Conservation (phyloP, 2,797 vertebrate genomes). For the Acropternis orthonyx region DNA sequence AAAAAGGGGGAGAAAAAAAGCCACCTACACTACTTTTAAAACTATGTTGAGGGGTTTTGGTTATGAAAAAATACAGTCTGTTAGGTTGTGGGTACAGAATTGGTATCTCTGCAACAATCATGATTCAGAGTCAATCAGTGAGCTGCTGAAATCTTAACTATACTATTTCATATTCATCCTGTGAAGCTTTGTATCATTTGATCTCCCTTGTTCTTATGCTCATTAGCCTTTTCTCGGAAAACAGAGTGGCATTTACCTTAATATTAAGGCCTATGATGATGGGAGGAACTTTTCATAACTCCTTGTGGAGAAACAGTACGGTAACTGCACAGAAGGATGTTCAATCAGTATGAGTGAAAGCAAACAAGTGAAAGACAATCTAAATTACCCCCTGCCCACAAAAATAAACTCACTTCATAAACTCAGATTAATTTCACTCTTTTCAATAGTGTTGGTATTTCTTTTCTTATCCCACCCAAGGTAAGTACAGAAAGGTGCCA, state of each 20-base stretch:
- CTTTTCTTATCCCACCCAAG: not conserved
- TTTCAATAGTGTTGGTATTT: not conserved
- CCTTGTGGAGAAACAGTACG: not conserved
- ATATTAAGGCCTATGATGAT: not conserved
- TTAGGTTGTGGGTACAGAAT: not conserved
- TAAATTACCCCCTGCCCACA: not conserved
- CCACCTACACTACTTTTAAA: not conserved
- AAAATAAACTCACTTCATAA: not conserved
- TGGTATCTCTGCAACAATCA: not conserved
- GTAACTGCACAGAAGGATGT: not conserved
- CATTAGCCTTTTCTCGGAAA: not conserved
- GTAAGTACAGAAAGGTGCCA: not conserved
- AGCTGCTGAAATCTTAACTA: not conserved
- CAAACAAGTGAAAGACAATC: not conserved
- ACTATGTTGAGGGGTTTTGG: accelerated
- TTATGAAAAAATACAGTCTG: not conserved
- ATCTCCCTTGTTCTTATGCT: not conserved
- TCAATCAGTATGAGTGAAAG: not conserved
- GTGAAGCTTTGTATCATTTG: not conserved
- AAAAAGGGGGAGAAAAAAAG: not conserved
- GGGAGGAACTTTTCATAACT: not conserved
- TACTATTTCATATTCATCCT: not conserved
- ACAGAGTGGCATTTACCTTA: not conserved
- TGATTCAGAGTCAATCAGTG: not conserved
- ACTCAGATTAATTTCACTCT: not conserved